phyloP scores from a whole-genome alignment of 2,888 invertebrate species.

The Linnaemya vulpina region DNA sequence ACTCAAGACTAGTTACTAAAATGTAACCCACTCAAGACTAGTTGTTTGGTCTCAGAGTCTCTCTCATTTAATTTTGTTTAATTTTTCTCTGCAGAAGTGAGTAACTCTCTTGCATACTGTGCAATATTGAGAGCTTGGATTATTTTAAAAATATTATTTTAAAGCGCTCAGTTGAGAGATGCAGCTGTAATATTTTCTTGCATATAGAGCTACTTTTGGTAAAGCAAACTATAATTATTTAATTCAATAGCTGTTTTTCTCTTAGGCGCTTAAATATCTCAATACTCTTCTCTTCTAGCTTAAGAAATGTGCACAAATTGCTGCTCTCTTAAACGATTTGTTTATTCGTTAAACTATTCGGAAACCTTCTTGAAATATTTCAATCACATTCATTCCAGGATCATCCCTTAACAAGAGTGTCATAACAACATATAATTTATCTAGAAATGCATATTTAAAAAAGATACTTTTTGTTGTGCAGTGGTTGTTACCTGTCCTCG shows the following conservation, averaged over 20 bases:
- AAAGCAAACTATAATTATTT: background rate
- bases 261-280: conserved; percentile 1
- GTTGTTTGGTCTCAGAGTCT: background rate
- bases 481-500: background rate
- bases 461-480: conserved; percentile 40
- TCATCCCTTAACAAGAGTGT: conserved; percentile 40
- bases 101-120: background rate
- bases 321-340: conserved; percentile 2
- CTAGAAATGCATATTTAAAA: background rate
- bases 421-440: background rate
- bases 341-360: conserved; percentile 68
- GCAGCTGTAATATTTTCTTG: background rate
- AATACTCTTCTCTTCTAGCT: background rate
- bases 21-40: conserved; percentile 53
- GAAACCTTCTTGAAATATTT: conserved; percentile 65
- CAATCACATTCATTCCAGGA: conserved; percentile 32
- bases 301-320: no score
- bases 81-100: background rate
- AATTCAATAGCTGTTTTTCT: background rate
- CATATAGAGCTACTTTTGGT: background rate
- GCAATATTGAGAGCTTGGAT: background rate
- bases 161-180: background rate
- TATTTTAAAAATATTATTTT: background rate
- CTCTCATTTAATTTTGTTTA: background rate
- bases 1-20: conserved; percentile 50